A percentile compares a stretch with the other conserved stretches of the same genome.
Evolutionary conservation across 1,140 invertebrate species (phyloP).

Genomic region (Saccostrea cuccullata): DNA sequence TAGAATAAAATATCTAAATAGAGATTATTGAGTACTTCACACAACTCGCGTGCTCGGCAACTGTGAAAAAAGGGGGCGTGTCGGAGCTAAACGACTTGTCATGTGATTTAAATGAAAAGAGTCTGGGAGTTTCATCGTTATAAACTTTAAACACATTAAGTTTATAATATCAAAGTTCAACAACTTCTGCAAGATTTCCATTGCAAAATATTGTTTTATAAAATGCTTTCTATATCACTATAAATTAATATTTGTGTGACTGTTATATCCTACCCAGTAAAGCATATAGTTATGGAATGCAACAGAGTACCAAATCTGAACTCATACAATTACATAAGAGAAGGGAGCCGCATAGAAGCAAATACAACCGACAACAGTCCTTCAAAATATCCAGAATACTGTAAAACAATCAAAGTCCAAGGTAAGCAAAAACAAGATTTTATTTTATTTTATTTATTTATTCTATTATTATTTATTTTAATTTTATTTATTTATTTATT

Average conservation of each 20-base stretch:
- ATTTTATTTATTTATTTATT: no score
- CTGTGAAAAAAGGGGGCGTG: background rate
- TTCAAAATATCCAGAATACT: conserved; percentile 49
- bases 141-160: conserved; percentile 1
- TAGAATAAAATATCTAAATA: background rate
- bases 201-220: background rate
- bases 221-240: background rate
- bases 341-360: background rate
- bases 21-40: background rate
- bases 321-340: background rate
- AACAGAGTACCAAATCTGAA: background rate
- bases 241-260: background rate
- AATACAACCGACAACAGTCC: background rate
- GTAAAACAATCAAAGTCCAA: conserved; percentile 47
- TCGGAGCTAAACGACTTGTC: background rate
- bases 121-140: background rate
- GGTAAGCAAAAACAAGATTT: conserved; percentile 24
- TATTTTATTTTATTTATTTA: no score
- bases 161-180: conserved; percentile 11
- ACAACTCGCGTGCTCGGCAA: background rate
- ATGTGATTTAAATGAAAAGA: background rate
- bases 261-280: background rate
- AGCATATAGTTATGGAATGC: background rate
- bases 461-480: no score
- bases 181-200: background rate